Base-by-base conservation (phyloP, 53 echinoderm and acorn worm genomes). In the Echinometra lucunter region DNA sequence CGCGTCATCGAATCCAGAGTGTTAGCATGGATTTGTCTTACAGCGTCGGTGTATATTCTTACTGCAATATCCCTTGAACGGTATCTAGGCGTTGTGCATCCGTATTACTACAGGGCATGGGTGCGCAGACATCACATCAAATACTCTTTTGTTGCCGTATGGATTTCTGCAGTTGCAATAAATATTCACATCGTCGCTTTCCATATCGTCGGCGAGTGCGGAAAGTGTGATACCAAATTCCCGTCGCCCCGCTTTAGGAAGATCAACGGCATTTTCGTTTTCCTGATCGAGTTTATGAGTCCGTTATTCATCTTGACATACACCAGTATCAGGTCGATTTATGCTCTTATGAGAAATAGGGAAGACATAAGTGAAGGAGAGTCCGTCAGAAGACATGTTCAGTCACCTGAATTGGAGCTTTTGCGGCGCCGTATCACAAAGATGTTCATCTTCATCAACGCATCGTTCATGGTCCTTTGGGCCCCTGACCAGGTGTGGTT, bases 371-470 rank as follows among this genome's bases (percentile, higher is more conserved):
- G 45, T 8, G 42, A 25, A 28, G 38, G 42, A 7, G 57, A 27
- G 4, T 6, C n/a, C n/a, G n/a, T n/a, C n/a, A 37, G 7, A 0
- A 10, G 32, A 1, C n/a, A n/a, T n/a, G n/a, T n/a, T n/a, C 35
- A 60, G 6, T 47, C 91, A 37, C 37, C 91, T 13, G 58, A 60
- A 63, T 42, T 90, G 38, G 37, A 30, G 38, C 6, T 42, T 19
- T 16, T 83, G 19, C 85, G 85, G 2, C 82, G 85, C 7, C 82
- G 66, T 23, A 32, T 85, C 28, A 94, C 94, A 45, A 58, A 23
- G 42, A 83, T 94, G 94, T 94, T 94, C 66, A 42, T 67, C 60
- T 82, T 94, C 66, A 94, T 94, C 28, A 38, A 57, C 85, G 60
- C 66, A 2, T 15, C 94, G 6, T 94, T 83, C 32, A 63, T 94